phyloP scores from a whole-genome alignment of 2,888 invertebrate genomes.

The Andrena praecox region DNA sequence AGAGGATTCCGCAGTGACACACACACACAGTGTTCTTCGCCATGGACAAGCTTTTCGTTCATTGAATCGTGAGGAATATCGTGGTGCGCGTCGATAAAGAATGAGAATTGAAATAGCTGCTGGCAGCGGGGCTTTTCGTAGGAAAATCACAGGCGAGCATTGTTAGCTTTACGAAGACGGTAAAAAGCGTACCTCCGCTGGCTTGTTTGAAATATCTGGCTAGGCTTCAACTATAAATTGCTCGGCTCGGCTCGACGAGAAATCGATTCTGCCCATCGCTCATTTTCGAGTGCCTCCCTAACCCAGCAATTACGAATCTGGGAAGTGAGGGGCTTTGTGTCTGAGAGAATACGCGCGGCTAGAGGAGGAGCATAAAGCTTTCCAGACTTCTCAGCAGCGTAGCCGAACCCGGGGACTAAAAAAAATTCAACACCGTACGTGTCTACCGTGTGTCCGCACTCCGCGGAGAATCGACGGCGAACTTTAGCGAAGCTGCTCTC shows the following conservation, averaged over 20 bases:
- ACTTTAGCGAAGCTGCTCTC: not conserved
- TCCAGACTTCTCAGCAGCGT: not conserved
- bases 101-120: not conserved
- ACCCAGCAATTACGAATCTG: too few relatives aligned
- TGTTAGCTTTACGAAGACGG: not conserved
- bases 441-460: not conserved
- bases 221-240: slow-evolving; percentile 38
- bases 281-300: slow-evolving; percentile 8
- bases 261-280: not conserved
- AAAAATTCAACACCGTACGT: not conserved
- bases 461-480: not conserved
- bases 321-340: not conserved
- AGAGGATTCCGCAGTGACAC: too few relatives aligned
- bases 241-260: not conserved
- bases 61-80: not conserved
- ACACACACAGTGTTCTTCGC: not conserved
- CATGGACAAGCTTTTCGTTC: not conserved
- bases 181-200: not conserved
- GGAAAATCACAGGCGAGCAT: not conserved
- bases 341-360: not conserved
- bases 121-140: not conserved
- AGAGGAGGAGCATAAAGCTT: not conserved
- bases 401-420: not conserved
- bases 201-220: slow-evolving; percentile 8
- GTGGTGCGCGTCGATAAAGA: not conserved